Evolutionary conservation across 1,140 invertebrate genomes (phyloP), one percentile per base, ranked within the genome.

Genomic region (Archivesica marissinica): DNA sequence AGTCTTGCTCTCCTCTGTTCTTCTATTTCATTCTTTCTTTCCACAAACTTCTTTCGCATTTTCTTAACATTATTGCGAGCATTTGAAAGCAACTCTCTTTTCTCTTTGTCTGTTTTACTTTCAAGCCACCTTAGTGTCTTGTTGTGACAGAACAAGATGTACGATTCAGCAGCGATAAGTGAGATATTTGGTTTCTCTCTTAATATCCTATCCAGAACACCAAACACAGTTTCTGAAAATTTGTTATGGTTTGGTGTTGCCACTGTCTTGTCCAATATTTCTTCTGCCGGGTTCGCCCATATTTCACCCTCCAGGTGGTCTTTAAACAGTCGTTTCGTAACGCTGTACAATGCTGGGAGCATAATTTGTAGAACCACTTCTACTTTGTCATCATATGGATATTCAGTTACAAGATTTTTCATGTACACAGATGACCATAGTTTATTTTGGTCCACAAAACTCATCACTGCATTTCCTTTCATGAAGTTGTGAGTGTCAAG

Each of bases 151-250:
- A 74, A 74, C 80, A 74, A 39, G 9, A 82, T 61, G 52, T 74
- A 59, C 25, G 80, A 66, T 20, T 82, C 80, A 17, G 23, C 35
- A 28, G 52, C 25, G 56, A 82, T 82, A 33, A 81, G 54, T 61
- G 61, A 68, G 25, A 81, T 81, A 59, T 81, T 81, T 52, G 78
- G 78, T 70, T 70, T 82, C 30, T 82, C 80, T 70, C 68, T 72
- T 0, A 82, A 39, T 33, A 82, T 47, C 33, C 66, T 61, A 38
- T 74, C 66, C 9, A 82, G 15, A 74, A 44, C 50, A 59, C 68
- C 68, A 81, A 81, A 81, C 7, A 81, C n/a, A 6, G 66, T 50
- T 72, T 81, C 79, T 6, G 61, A 81, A 54, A 72, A 70, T 41
- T 81, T 54, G 54, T 72, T 72, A 35, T 70, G 79, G 15, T 72